Conservation (phyloP, 2,113 vertebrate genomes). For the Pao palembangensis region DNA sequence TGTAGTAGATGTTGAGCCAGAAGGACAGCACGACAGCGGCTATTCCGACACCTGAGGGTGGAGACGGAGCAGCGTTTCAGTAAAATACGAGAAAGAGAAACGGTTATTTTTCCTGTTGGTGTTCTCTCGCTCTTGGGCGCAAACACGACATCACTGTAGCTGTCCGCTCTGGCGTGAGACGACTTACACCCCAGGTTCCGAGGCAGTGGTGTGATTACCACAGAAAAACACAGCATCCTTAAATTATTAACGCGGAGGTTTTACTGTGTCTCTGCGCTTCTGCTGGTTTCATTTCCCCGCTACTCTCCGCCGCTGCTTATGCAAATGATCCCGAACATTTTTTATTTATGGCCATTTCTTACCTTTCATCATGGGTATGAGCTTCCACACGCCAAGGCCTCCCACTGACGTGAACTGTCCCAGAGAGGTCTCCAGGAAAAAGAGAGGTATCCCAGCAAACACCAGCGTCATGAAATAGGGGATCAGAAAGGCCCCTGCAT, state of each 20-base stretch:
- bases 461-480: conserved; percentile 87
- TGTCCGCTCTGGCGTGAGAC: no score
- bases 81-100: background rate
- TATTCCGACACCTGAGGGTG: conserved; percentile 80
- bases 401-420: conserved; percentile 87
- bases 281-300: no score
- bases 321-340: no score
- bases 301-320: no score
- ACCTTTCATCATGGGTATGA: conserved; percentile 95
- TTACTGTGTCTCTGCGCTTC: no score
- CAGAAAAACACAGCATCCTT: no score
- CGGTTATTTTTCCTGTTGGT: background rate
- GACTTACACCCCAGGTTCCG: no score
- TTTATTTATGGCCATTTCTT: conserved; percentile 7
- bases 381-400: conserved; percentile 86
- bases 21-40: conserved; percentile 86
- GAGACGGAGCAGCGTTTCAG: background rate
- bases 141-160: no score
- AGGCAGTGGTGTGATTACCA: no score
- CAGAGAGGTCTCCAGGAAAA: conserved; percentile 85
- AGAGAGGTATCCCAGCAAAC: conserved; percentile 89
- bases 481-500: conserved; percentile 86
- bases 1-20: conserved; percentile 92
- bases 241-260: no score
- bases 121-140: no score